Base-by-base conservation (phyloP, 2,797 vertebrate genomes). In the Pangasius krempfi region DNA sequence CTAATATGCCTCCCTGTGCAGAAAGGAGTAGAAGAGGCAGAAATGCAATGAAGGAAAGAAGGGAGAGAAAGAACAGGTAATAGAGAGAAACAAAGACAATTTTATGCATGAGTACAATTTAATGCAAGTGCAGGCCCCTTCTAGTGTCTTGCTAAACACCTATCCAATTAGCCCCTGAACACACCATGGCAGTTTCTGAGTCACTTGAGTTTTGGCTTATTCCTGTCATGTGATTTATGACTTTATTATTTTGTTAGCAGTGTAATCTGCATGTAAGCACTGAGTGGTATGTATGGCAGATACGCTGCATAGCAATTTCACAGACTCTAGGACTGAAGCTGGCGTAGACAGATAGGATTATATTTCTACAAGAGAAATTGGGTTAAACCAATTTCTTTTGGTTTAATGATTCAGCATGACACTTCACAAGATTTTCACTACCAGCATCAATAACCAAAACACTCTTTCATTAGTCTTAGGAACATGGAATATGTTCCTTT, bases 101-200 rank as follows among this genome's bases (percentile, higher is more conserved):
- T 96, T 96, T 93, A 95, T 95, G 94, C 95, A 95, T 94, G 94
- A 92, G 90, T 25, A 7, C 2, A 70, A 70, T 37, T 70, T 70
- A 14, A 33, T 90, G 94, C 94, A 92, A 93, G 95, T 93, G 94
- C 93, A 93, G 94, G 91, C 92, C 95, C 94, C 94, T 95, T 94
- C 93, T 92, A 91, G 94, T 95, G 95, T 96, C 95, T 95, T 95
- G 94, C 96, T 96, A 96, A 96, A 96, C 96, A 96, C 94, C 95
- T 93, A 95, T 96, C 94, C 96, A 96, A 96, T 97, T 96, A 97
- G 95, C 94, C 95, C 94, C 95, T 79, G 89, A 94, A 94, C 95
- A 94, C 92, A 84, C 92, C 89, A 91, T 92, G 89, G 90, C 93
- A 89, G 93, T 93, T 93, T 94, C 89, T 92, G 89, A 93, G 93